A percentile compares a stretch with the other conserved stretches of the same genome.
Conservation (phyloP, 2,888 invertebrate genomes). For the Chloroclystis v-ata region DNA sequence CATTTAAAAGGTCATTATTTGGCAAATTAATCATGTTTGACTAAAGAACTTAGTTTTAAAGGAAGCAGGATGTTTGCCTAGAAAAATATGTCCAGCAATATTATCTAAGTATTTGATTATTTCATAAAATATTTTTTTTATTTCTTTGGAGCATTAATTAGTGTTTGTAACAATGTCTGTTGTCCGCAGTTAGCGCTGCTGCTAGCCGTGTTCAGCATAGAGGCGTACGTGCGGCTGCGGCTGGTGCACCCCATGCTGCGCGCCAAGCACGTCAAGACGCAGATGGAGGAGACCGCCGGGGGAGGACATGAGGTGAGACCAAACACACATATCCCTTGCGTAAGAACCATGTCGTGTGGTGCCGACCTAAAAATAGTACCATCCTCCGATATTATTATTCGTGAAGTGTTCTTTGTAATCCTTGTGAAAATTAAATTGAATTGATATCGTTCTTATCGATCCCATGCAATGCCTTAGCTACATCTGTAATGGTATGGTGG, state of each 20-base stretch:
- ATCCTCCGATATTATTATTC: too few species aligned
- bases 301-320: slow-evolving; percentile 83
- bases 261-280: slow-evolving; percentile 85
- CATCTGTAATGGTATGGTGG: too few species aligned
- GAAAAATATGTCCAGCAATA: neutral
- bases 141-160: too few species aligned
- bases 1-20: slow-evolving; percentile 13
- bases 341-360: too few species aligned
- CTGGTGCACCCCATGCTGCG: slow-evolving; percentile 85
- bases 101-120: slow-evolving; percentile 3
- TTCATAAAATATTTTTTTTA: too few species aligned
- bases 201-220: slow-evolving; percentile 83
- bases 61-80: neutral
- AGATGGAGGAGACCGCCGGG: slow-evolving; percentile 85
- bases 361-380: too few species aligned
- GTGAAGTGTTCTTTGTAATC: too few species aligned
- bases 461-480: too few species aligned
- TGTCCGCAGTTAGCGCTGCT: slow-evolving; percentile 82
- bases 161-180: too few species aligned
- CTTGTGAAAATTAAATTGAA: too few species aligned
- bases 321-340: neutral
- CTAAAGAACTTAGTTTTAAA: slow-evolving; percentile 2
- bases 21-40: neutral
- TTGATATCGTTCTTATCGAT: too few species aligned
- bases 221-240: slow-evolving; percentile 86